Conservation (phyloP, 2,113 vertebrate species). For the Phylloscopus trochiloides region DNA sequence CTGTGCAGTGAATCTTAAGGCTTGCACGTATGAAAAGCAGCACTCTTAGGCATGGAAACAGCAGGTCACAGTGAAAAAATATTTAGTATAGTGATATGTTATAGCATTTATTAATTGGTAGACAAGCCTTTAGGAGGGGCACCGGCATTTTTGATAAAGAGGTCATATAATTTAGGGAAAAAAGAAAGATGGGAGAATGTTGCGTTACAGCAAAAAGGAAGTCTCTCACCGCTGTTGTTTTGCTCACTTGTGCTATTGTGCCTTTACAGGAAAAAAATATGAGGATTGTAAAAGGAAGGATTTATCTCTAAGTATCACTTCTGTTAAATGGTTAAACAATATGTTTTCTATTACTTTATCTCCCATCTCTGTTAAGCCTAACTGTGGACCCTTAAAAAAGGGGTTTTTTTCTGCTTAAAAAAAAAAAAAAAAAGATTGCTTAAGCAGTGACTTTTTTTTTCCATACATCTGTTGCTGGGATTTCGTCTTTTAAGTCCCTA, state of each 20-base stretch:
- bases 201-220: background rate
- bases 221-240: background rate
- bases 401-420: background rate
- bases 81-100: background rate
- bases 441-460: background rate
- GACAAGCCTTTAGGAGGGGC: background rate
- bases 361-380: background rate
- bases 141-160: background rate
- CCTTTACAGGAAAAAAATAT: background rate
- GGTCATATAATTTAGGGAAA: background rate
- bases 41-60: background rate
- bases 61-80: background rate
- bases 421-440: background rate
- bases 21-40: background rate
- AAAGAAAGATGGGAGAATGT: background rate
- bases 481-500: background rate
- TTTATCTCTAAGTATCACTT: background rate
- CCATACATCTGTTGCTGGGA: background rate
- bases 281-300: background rate
- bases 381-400: background rate
- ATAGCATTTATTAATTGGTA: background rate
- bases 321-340: background rate
- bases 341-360: background rate
- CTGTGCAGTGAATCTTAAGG: background rate
- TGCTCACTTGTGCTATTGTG: background rate